phyloP scores from a whole-genome alignment of 2,113 vertebrate species.

The Merops nubicus region DNA sequence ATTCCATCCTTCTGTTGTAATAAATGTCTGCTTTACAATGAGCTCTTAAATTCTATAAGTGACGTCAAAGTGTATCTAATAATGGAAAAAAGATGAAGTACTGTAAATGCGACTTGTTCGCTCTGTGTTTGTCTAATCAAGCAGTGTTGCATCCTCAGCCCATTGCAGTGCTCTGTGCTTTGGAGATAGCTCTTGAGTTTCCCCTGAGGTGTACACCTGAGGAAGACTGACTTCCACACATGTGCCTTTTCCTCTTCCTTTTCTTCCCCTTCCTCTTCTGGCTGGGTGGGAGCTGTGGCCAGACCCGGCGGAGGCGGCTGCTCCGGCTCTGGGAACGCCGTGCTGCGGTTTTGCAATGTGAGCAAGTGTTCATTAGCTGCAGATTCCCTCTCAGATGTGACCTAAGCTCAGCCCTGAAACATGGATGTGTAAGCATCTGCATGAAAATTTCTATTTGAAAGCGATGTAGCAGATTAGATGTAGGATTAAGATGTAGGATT shows the following conservation, averaged over 20 bases:
- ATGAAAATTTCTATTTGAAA: not conserved
- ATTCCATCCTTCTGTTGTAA: slow-evolving; percentile 63
- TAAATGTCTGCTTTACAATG: slow-evolving; percentile 41
- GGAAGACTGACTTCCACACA: not conserved
- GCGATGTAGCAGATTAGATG: not conserved
- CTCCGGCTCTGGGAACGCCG: rapidly evolving
- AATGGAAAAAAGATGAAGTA: slow-evolving; percentile 67
- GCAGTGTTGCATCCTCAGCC: not conserved
- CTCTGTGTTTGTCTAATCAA: not conserved
- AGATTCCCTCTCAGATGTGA: not conserved
- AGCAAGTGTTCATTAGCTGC: not conserved
- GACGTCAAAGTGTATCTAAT: slow-evolving; percentile 73
- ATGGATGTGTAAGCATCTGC: not conserved
- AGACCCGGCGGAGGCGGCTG: not conserved
- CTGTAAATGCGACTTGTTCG: not conserved
- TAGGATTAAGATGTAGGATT: not conserved
- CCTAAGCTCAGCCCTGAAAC: not conserved
- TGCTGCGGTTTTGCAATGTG: not conserved
- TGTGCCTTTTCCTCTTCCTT: not conserved
- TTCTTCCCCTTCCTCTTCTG: not conserved
- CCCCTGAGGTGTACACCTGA: not conserved
- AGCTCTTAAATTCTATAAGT: slow-evolving; percentile 60
- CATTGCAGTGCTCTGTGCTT: not conserved
- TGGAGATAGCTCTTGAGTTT: not conserved
- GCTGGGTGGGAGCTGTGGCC: not conserved